A percentile compares a stretch with the other conserved stretches of the same genome.
phyloP scores from a whole-genome alignment of 1,140 invertebrate species.

The Trichonephila clavipes region DNA sequence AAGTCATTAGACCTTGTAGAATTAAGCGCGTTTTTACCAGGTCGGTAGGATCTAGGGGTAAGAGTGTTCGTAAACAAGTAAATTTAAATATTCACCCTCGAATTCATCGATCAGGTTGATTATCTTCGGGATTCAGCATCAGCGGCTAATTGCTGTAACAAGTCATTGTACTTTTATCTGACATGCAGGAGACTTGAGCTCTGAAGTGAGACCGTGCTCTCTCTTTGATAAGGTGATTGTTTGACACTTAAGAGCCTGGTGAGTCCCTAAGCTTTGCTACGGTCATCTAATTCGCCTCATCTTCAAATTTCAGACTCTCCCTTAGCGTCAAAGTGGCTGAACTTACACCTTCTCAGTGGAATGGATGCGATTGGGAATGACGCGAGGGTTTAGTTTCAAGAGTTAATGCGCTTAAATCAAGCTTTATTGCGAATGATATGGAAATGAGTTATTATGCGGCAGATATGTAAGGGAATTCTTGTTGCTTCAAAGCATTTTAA shows the following conservation, averaged over 20 bases:
- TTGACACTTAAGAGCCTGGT: constrained; percentile 60
- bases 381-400: background rate
- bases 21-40: background rate
- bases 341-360: constrained; percentile 28
- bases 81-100: background rate
- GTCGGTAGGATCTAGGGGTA: background rate
- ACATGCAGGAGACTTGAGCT: background rate
- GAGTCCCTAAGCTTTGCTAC: constrained; percentile 36
- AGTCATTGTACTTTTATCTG: constrained; percentile 64
- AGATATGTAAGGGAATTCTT: background rate
- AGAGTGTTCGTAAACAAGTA: background rate
- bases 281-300: constrained; percentile 62
- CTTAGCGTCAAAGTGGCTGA: constrained; percentile 20
- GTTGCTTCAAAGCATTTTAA: background rate
- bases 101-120: constrained; percentile 41
- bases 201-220: constrained; percentile 29
- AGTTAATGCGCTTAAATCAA: constrained; percentile 65
- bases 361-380: constrained; percentile 20
- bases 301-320: constrained; percentile 41
- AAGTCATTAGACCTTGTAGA: background rate
- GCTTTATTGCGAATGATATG: constrained; percentile 54
- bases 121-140: constrained; percentile 59
- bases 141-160: constrained; percentile 56
- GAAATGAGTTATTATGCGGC: constrained; percentile 44
- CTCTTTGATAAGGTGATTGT: constrained; percentile 65